Percentiles rank a stretch among this genome's conserved stretches.
phyloP scores from a whole-genome alignment of 2,888 invertebrate species.

The Petrolisthes manimaculis region DNA sequence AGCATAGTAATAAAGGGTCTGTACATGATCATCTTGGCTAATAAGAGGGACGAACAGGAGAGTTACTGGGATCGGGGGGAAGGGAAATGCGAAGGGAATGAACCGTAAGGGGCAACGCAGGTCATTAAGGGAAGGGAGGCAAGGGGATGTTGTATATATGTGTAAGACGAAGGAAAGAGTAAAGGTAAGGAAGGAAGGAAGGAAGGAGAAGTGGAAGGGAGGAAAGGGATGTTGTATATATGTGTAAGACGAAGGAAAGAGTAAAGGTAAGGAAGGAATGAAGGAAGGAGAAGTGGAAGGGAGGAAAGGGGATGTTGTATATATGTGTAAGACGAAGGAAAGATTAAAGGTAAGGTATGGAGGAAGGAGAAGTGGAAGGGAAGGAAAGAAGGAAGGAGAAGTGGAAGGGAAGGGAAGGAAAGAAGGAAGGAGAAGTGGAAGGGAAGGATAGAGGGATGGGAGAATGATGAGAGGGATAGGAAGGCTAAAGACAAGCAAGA shows the following conservation, averaged over 20 bases:
- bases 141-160: neutral
- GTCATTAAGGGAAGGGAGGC: neutral
- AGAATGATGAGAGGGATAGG: neutral
- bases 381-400: neutral
- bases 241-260: neutral
- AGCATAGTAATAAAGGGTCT: too few relatives aligned
- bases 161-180: neutral
- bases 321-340: neutral
- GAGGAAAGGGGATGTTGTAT: neutral
- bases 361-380: conserved; percentile 7
- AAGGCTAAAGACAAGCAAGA: neutral
- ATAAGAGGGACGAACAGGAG: too few relatives aligned
- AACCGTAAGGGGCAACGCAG: neutral
- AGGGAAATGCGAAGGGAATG: conserved; percentile 2
- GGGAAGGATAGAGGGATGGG: neutral
- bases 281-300: neutral
- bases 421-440: neutral
- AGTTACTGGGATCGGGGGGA: neutral
- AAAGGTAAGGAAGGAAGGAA: neutral
- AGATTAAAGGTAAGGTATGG: neutral
- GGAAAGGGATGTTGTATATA: neutral
- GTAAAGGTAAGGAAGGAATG: neutral
- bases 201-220: neutral
- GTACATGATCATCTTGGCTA: too few relatives aligned
- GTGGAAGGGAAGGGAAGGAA: neutral